Conservation (phyloP, 2,797 vertebrate species). For the Pangasius larnaudii region DNA sequence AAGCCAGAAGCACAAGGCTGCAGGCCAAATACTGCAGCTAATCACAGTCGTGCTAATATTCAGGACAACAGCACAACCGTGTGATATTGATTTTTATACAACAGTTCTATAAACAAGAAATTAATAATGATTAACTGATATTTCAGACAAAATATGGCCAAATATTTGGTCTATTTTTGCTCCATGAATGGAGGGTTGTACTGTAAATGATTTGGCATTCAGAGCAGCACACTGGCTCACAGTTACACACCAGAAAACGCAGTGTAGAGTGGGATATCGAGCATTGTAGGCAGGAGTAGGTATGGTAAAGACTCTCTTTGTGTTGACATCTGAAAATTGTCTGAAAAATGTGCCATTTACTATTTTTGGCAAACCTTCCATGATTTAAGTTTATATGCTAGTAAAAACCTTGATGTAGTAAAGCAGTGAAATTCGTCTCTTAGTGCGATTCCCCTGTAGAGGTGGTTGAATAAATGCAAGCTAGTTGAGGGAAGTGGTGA, state of each 20-base stretch:
- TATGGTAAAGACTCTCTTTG: neutral
- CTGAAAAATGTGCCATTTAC: neutral
- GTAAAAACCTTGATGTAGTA: neutral
- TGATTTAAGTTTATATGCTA: neutral
- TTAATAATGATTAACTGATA: neutral
- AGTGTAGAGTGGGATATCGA: neutral
- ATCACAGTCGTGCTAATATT: neutral
- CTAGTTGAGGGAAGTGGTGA: neutral
- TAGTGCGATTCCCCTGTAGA: neutral
- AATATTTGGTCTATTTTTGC: neutral
- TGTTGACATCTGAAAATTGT: neutral
- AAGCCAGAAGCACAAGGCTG: neutral
- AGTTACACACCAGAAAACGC: neutral
- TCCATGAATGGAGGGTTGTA: neutral
- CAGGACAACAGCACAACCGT: neutral
- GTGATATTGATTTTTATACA: neutral
- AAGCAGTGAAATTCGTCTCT: neutral
- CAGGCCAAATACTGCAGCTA: neutral
- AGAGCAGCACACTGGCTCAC: neutral
- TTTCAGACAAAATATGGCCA: neutral
- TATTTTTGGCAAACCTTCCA: neutral
- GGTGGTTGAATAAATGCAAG: too few relatives aligned
- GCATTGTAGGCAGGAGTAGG: neutral
- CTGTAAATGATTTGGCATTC: neutral
- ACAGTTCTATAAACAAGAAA: neutral